Evolutionary conservation across 2,797 vertebrate species (phyloP).

Genomic region (Clarias pachynema): DNA sequence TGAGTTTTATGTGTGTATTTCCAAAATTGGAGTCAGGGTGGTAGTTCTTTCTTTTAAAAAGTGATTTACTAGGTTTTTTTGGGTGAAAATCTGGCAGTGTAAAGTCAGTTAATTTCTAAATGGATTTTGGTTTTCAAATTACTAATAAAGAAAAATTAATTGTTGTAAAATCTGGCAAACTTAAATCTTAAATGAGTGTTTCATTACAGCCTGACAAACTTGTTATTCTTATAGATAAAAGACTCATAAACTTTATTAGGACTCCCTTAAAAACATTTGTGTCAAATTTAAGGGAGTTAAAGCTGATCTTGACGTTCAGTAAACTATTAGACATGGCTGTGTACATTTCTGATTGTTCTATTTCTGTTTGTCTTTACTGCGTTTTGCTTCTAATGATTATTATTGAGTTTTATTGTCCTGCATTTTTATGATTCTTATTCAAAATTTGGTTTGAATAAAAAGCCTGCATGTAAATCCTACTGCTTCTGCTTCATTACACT

Average conservation of each 20-base stretch:
- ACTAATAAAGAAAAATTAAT: not conserved
- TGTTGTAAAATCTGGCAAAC: not conserved
- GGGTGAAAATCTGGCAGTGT: no score
- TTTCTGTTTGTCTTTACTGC: not conserved
- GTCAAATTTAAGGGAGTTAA: no score
- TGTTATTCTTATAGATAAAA: not conserved
- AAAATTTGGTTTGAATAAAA: not conserved
- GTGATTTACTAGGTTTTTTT: no score
- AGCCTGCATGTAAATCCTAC: not conserved
- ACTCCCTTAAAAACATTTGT: not conserved
- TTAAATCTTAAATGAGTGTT: not conserved
- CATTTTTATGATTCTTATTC: not conserved
- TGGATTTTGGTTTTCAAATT: no score
- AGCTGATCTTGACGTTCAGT: not conserved
- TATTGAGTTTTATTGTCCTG: not conserved
- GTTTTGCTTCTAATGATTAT: not conserved
- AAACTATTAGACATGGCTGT: not conserved
- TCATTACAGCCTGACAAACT: not conserved
- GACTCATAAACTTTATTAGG: not conserved
- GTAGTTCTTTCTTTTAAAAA: no score
- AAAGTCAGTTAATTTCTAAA: no score
- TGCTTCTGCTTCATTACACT: not conserved
- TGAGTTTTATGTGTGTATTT: no score
- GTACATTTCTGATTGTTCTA: not conserved
- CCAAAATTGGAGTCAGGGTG: no score